Conservation (phyloP, 1,140 invertebrate species). For the Heterodera carotae region DNA sequence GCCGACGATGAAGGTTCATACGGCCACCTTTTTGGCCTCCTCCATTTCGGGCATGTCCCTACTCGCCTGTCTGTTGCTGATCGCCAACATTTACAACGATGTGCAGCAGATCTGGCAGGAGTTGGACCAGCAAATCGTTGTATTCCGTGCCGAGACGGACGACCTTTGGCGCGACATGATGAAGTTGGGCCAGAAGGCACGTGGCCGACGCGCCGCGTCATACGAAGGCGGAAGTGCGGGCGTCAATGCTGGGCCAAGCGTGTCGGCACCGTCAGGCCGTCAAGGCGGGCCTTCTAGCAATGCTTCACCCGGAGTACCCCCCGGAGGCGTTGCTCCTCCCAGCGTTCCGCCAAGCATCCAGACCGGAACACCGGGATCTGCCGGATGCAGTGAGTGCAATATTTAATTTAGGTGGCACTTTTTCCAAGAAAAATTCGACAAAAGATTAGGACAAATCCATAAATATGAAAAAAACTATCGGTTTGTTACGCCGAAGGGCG, state of each 20-base stretch:
- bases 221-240: slow-evolving; percentile 42
- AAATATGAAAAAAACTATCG: too few relatives aligned
- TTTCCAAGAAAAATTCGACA: too few relatives aligned
- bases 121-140: slow-evolving; percentile 57
- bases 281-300: background rate
- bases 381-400: slow-evolving; percentile 42
- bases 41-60: slow-evolving; percentile 59
- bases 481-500: too few relatives aligned
- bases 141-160: slow-evolving; percentile 61
- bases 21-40: slow-evolving; percentile 63
- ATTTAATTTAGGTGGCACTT: background rate
- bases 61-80: slow-evolving; percentile 54
- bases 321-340: slow-evolving; percentile 46
- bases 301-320: slow-evolving; percentile 16
- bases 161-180: slow-evolving; percentile 62
- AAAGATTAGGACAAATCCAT: too few relatives aligned
- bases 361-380: slow-evolving; percentile 20
- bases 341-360: slow-evolving; percentile 46
- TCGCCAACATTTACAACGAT: slow-evolving; percentile 59
- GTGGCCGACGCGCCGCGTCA: slow-evolving; percentile 43
- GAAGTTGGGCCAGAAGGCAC: slow-evolving; percentile 32
- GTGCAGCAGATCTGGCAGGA: slow-evolving; percentile 61
- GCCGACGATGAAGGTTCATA: slow-evolving; percentile 60
- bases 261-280: background rate
- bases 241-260: background rate